A percentile compares a stretch with the other conserved stretches of the same genome.
Conservation (phyloP, 2,113 vertebrate genomes). For the Sprattus sprattus region DNA sequence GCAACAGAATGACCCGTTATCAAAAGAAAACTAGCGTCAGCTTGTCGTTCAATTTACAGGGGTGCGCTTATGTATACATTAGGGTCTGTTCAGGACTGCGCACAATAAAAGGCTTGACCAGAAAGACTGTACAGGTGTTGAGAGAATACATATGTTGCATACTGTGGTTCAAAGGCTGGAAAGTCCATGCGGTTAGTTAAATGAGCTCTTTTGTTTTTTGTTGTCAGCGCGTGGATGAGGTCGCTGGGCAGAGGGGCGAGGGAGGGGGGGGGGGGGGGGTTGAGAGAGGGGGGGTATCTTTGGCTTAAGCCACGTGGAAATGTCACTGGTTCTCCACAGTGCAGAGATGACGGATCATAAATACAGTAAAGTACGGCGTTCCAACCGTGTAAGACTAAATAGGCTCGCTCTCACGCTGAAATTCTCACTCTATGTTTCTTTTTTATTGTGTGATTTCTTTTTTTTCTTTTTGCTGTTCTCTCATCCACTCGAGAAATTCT, state of each 20-base stretch:
- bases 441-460: not conserved
- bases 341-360: conserved; percentile 35
- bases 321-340: conserved; percentile 47
- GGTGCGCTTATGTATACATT: conserved; percentile 52
- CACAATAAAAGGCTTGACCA: conserved; percentile 52
- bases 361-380: conserved; percentile 47
- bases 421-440: not conserved
- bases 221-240: conserved; percentile 37
- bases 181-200: conserved; percentile 60
- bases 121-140: conserved; percentile 59
- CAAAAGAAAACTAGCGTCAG: conserved; percentile 36
- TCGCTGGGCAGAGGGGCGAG: conserved; percentile 35
- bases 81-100: conserved; percentile 45
- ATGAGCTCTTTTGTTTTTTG: conserved; percentile 46
- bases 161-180: conserved; percentile 58
- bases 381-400: conserved; percentile 31
- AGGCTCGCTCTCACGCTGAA: not conserved
- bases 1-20: not conserved
- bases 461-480: not conserved
- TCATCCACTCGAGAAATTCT: not conserved
- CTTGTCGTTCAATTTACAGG: conserved; percentile 56
- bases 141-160: conserved; percentile 52
- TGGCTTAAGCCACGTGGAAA: conserved; percentile 70
- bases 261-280: conserved; percentile 46
- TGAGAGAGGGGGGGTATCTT: conserved; percentile 61